Conservation (phyloP, 2,888 invertebrate species). For the Agonum fuliginosum region DNA sequence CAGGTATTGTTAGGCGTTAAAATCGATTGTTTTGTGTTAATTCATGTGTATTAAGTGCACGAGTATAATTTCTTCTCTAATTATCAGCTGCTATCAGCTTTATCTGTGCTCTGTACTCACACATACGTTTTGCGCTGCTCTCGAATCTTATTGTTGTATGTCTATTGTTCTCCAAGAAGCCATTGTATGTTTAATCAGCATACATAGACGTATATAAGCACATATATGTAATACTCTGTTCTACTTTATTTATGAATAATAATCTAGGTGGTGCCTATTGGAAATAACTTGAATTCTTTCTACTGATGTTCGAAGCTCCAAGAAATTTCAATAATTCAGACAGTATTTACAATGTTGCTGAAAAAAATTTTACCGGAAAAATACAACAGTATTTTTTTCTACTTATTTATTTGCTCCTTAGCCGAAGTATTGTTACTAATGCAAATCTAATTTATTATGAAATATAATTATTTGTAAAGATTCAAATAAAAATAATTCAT, state of each 20-base stretch:
- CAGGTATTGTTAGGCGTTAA: background rate
- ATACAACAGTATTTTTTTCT: too few relatives aligned
- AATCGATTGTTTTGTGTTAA: constrained; percentile 28
- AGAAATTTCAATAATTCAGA: too few relatives aligned
- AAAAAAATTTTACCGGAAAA: too few relatives aligned
- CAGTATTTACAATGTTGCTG: too few relatives aligned
- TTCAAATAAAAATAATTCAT: too few relatives aligned
- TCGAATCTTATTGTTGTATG: constrained; percentile 29
- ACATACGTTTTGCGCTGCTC: background rate
- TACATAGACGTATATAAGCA: constrained; percentile 1
- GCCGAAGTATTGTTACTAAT: too few relatives aligned
- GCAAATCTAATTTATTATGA: too few relatives aligned
- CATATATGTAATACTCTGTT: constrained; percentile 17
- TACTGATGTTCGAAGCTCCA: background rate
- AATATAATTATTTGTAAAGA: too few relatives aligned
- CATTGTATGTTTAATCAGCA: constrained; percentile 22
- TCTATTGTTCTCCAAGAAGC: constrained; percentile 27
- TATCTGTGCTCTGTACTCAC: background rate
- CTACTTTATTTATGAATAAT: constrained; percentile 37
- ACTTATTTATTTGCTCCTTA: too few relatives aligned
- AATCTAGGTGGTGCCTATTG: background rate
- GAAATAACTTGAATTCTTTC: background rate
- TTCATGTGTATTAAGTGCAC: constrained; percentile 6
- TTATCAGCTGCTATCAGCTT: constrained; percentile 9
- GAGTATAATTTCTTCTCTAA: constrained; percentile 27